Evolutionary conservation across 2,888 invertebrate genomes (phyloP).

Genomic region (Macrosiphum euphorbiae): DNA sequence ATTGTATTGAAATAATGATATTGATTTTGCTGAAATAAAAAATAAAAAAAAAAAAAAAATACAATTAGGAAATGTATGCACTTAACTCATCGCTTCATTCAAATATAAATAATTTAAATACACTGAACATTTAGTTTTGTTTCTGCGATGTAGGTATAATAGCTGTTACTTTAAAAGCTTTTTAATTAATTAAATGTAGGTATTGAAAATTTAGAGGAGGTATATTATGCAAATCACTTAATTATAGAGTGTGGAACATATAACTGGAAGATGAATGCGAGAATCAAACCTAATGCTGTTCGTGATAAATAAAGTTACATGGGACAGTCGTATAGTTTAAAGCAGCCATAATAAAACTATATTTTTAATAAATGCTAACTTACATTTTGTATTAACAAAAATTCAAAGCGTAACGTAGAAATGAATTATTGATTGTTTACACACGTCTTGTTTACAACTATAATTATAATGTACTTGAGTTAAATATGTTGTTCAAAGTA

Average conservation of each 20-base stretch:
- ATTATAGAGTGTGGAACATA: neutral
- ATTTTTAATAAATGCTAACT: neutral
- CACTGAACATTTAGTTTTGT: neutral
- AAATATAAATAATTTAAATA: neutral
- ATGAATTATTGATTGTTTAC: too few relatives aligned
- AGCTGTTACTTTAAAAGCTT: neutral
- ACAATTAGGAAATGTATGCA: neutral
- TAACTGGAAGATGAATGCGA: neutral
- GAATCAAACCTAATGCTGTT: neutral
- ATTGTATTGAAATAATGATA: too few relatives aligned
- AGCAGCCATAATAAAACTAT: neutral
- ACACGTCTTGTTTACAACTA: too few relatives aligned
- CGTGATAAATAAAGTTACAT: neutral
- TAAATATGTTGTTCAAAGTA: neutral
- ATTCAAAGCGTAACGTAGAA: too few relatives aligned
- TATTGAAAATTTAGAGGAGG: neutral
- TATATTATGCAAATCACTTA: neutral
- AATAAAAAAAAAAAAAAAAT: too few relatives aligned
- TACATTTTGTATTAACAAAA: too few relatives aligned
- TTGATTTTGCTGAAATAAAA: too few relatives aligned
- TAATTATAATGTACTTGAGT: neutral
- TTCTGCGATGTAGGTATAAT: neutral
- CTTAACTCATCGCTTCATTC: neutral
- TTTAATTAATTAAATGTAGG: neutral
- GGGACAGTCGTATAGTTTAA: neutral